phyloP scores from a whole-genome alignment of 1,140 invertebrate species.

The Drosophila melanica region DNA sequence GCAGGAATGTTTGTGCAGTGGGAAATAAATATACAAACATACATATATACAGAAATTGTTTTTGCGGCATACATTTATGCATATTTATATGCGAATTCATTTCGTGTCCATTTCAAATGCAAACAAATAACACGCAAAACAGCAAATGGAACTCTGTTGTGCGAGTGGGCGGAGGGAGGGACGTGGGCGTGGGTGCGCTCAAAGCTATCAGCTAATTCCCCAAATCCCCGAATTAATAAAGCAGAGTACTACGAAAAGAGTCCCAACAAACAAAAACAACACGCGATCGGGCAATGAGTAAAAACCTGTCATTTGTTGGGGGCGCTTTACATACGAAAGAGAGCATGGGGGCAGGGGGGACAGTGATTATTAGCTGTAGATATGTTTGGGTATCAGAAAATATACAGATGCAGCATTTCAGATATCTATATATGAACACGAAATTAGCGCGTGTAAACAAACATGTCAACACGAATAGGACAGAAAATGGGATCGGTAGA shows the following conservation, averaged over 20 bases:
- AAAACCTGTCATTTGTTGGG: constrained; percentile 25
- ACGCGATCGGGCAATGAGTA: constrained; percentile 62
- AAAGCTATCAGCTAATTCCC: constrained; percentile 73
- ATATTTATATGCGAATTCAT: constrained; percentile 76
- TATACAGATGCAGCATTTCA: constrained; percentile 40
- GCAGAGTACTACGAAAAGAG: constrained; percentile 59
- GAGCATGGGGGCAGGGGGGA: neutral
- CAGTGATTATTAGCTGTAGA: constrained; percentile 43
- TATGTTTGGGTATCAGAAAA: constrained; percentile 5
- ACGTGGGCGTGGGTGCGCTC: constrained; percentile 1
- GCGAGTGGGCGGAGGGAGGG: neutral
- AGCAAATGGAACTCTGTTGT: constrained; percentile 10
- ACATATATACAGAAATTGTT: constrained; percentile 38
- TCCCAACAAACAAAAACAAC: constrained; percentile 24
- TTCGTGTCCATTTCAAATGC: constrained; percentile 77
- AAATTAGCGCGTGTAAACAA: constrained; percentile 80
- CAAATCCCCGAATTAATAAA: constrained; percentile 82
- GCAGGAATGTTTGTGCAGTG: neutral
- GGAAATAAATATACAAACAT: constrained; percentile 44
- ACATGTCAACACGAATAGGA: constrained; percentile 69
- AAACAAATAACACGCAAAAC: constrained; percentile 66
- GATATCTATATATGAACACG: constrained; percentile 28
- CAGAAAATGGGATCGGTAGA: constrained; percentile 17
- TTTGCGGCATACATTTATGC: constrained; percentile 72
- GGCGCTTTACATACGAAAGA: constrained; percentile 43